Base-by-base conservation (phyloP, 1,140 invertebrate species). In the Dreissena polymorpha region DNA sequence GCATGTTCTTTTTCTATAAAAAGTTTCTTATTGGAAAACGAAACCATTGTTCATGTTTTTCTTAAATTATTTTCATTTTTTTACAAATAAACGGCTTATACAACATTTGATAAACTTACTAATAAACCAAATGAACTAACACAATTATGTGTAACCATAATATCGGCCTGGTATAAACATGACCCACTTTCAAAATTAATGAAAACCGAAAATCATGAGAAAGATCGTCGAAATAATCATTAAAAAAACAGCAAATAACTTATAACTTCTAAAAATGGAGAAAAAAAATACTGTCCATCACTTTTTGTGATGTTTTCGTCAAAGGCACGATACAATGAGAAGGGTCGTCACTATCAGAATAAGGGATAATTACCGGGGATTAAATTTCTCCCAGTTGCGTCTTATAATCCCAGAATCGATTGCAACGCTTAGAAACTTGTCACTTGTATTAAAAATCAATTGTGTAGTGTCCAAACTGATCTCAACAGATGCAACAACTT, bases 401-500 rank as follows among this genome's bases (percentile, higher is more conserved):
- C 53, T 57, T 2, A 81, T 72, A 16, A 86, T 27, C 23, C 83
- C 67, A 21, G 85, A 67, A 60, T 86, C 85, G 8, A 86, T 68
- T 12, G 85, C 77, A 18, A 86, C 78, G 49, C 78, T 73, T 25
- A 86, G 21, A 64, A 86, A 86, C 51, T 75, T 73, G 13, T 76
- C 23, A 85, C 67, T 76, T 39, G 39, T 39, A 39, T 39, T 39
- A 39, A 5, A 39, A 39, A 39, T 39, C 39, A 39, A 39, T 39
- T 39, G 39, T 39, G 39, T 39, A 5, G 39, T 39, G 39, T 39
- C 39, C 39, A 39, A 5, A 39, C 39, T 39, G 39, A 39, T 39
- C 3, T 39, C 39, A 39, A 39, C 39, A 39, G 39, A 39, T 5
- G 39, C 39, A 39, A 5, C 39, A 39, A 39, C 39, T 39, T 39